Base-by-base conservation (phyloP, 1,140 invertebrate genomes). In the Drosophila pseudoobscura region DNA sequence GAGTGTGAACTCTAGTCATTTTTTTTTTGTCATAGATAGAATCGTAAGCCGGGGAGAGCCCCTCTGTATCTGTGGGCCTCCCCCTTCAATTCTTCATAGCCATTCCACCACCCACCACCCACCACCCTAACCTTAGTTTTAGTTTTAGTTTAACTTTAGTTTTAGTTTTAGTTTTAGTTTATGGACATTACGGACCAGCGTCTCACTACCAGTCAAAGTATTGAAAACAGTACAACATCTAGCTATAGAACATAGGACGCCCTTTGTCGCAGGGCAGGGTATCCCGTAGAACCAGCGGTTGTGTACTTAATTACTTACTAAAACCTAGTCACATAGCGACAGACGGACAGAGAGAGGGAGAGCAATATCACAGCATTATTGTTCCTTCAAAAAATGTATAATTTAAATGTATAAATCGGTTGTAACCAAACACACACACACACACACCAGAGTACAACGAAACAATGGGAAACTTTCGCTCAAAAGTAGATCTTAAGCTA, bases 1-100 rank as follows among this genome's bases (percentile, higher is more conserved):
- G 89, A 91, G 89, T 91, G 89, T 91, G 56, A 91, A 70, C 89
- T 91, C 89, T 91, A 91, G 89, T 91, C 89, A 91, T 91, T 78
- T 75, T 49, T 49, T 6, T 87, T 26, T 4, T 26, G 24, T 26
- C 35, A 39, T 39, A 39, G 11, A 13, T 39, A 87, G 78, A 6
- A 75, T 41, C 31, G 31, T 88, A 89, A 88, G 78, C 52, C 45
- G 41, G 6, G 50, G 50, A 51, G 45, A 5, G 35, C 11, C 35
- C 35, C 4, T 39, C 11, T 35, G 35, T 13, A 39, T 39, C 11
- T 39, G 35, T 13, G 35, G 35, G 35, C 44, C 29, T 41, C 53
- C 44, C 54, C 51, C 47, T 39, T 39, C 35, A 39, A 13, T 39
- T 39, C 35, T 39, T 39, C 35, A 13, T 39, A 39, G 35, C 35